phyloP scores from a whole-genome alignment of 1,140 invertebrate genomes.

The Drosophila leontia region DNA sequence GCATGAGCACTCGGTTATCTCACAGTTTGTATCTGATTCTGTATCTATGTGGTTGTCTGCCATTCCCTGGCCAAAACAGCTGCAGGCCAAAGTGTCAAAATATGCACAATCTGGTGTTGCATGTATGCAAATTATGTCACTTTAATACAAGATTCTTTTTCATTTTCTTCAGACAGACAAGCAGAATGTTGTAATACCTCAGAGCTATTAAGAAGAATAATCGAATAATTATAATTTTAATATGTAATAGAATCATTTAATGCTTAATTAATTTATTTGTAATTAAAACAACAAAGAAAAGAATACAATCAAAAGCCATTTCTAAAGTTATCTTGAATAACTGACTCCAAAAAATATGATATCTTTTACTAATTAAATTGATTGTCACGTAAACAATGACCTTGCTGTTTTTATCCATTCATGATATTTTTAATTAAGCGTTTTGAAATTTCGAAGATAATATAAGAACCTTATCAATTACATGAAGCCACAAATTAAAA shows the following conservation, averaged over 20 bases:
- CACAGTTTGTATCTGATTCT: constrained; percentile 30
- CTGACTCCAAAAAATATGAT: too few relatives aligned
- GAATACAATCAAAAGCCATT: neutral
- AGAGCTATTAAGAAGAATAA: neutral
- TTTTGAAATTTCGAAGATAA: neutral
- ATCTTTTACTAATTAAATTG: neutral
- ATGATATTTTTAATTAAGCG: neutral
- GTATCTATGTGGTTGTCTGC: constrained; percentile 23
- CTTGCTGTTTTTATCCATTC: neutral
- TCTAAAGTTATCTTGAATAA: neutral
- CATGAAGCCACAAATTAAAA: neutral
- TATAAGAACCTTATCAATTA: neutral
- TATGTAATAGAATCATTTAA: neutral
- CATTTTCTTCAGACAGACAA: constrained; percentile 27
- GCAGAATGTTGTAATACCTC: neutral
- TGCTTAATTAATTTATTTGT: neutral
- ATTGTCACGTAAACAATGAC: neutral
- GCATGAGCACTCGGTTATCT: constrained; percentile 27
- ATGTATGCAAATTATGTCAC: constrained; percentile 66
- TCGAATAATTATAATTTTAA: too few relatives aligned
- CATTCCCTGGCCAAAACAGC: constrained; percentile 27
- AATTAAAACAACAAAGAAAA: neutral
- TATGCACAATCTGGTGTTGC: constrained; percentile 38
- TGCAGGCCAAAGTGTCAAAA: constrained; percentile 43
- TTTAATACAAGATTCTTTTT: constrained; percentile 51